Conservation (phyloP, 1,140 invertebrate genomes). For the Drosophila bipectinata region DNA sequence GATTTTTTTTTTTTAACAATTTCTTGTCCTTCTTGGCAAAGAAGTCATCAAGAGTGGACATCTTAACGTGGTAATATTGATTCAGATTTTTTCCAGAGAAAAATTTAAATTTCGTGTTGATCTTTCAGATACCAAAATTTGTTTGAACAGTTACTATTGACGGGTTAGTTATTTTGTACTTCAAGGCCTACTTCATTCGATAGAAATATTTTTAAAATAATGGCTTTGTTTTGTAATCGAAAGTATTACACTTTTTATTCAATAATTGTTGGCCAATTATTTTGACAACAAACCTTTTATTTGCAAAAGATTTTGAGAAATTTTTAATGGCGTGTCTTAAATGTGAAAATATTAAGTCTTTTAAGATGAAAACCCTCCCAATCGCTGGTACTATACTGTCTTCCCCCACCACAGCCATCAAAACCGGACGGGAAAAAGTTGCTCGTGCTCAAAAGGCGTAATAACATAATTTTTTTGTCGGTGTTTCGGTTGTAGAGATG, state of each 20-base stretch:
- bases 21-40: slow-evolving; percentile 70
- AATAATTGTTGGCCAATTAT: too few relatives aligned
- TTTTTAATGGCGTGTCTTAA: neutral
- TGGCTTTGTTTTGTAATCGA: too few relatives aligned
- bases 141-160: neutral
- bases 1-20: slow-evolving; percentile 54
- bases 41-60: slow-evolving; percentile 69
- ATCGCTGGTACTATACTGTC: neutral
- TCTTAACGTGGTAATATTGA: slow-evolving; percentile 13
- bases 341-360: neutral
- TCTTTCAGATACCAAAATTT: slow-evolving; percentile 20
- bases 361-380: neutral
- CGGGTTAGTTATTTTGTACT: neutral
- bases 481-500: slow-evolving; percentile 22
- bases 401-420: slow-evolving; percentile 2
- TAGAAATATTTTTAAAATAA: neutral
- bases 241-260: too few relatives aligned
- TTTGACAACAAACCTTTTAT: too few relatives aligned
- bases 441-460: slow-evolving; percentile 69
- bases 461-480: slow-evolving; percentile 70
- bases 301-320: too few relatives aligned
- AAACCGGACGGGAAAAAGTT: slow-evolving; percentile 50
- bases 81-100: neutral
- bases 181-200: neutral
- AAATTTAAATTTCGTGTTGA: slow-evolving; percentile 30